Base-by-base conservation (phyloP, 2,113 vertebrate genomes). In the Sapajus apella region DNA sequence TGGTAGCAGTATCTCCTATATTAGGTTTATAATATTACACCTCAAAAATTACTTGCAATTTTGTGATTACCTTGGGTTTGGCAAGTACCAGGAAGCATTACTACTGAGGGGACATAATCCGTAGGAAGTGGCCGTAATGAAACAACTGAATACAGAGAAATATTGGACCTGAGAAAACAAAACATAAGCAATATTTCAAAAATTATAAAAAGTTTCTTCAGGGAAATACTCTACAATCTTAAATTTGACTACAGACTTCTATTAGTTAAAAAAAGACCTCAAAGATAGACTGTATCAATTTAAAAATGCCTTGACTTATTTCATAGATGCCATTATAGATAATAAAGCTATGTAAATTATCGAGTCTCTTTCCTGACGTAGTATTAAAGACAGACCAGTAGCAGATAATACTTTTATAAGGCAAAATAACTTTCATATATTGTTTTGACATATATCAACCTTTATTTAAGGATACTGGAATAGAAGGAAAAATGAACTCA, bases 121-220 rank as follows among this genome's bases (percentile, higher is more conserved):
- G 98, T 95, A 1, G 99, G 99, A 93, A 99, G 99, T 52, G 99
- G 99, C 72, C 99, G 99, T 96, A 99, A 98, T 81, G 99, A 99
- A 58, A 99, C 99, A 43, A 99, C 98, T 3, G 99, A 99, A 98
- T 99, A 99, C 14, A 99, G 96, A 37, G 99, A 99, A 96, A 99
- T 98, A 96, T 99, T 99, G 96, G 99, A 99, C 99, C 99, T 99
- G 91, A 95, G 92, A 97, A 96, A 87, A 50, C 40, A 97, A 95
- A 73, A 93, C 30, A 79, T 2, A 94, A 9, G 14, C 23, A 52
- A 3, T 56, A 90, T 13, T 1, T 66, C 23, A 94, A 91, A 50
- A 91, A 70, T n/a, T 79, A 84, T 6, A 96, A 68, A 89, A 52
- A 25, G 11, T 35, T 75, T 86, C 96, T 91, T 80, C 70, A 90